These are phyloP conservation scores for Onychostruthus taczanowskii DNA, from an alignment of 2,113 vertebrate species.

Conservation along the genomic window DNA sequence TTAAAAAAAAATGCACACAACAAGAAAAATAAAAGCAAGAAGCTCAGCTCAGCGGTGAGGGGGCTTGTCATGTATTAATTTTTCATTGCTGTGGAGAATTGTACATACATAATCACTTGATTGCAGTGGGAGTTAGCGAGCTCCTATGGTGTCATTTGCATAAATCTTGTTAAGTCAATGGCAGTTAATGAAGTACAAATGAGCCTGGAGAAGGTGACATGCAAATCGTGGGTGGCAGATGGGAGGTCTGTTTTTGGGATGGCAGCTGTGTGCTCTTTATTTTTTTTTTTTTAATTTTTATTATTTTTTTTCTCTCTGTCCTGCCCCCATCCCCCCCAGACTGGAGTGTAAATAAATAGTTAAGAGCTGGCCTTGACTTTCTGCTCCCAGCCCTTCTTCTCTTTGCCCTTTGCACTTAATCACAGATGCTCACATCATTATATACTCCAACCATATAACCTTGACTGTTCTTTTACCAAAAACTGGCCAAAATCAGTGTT, in stretches of 20 bases:
- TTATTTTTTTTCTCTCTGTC: not conserved
- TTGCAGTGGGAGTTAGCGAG: conserved; percentile 82
- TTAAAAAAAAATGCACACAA: conserved; percentile 31
- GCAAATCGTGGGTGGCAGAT: conserved; percentile 87
- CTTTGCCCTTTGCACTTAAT: not conserved
- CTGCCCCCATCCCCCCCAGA: not conserved
- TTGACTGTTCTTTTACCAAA: not conserved
- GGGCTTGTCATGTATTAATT: conserved; percentile 83
- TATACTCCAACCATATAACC: not conserved
- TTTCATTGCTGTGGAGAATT: conserved; percentile 83
- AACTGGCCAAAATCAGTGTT: not conserved
- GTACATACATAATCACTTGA: conserved; percentile 85
- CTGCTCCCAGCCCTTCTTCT: conserved; percentile 3
- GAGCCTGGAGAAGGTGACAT: conserved; percentile 88
- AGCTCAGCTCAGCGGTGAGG: conserved; percentile 67
- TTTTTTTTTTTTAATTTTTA: not conserved
- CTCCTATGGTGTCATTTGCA: conserved; percentile 86
- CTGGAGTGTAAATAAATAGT: conserved; percentile 31
- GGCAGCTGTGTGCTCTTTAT: conserved; percentile 76
- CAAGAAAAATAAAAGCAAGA: conserved; percentile 72
- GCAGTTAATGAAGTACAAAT: conserved; percentile 92
- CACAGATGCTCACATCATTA: not conserved
- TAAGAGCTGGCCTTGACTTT: conserved; percentile 35
- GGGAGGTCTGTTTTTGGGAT: conserved; percentile 84
- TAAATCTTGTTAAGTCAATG: conserved; percentile 90